Base-by-base conservation (phyloP, 2,888 invertebrate genomes). In the Caenorhabditis sp. region DNA sequence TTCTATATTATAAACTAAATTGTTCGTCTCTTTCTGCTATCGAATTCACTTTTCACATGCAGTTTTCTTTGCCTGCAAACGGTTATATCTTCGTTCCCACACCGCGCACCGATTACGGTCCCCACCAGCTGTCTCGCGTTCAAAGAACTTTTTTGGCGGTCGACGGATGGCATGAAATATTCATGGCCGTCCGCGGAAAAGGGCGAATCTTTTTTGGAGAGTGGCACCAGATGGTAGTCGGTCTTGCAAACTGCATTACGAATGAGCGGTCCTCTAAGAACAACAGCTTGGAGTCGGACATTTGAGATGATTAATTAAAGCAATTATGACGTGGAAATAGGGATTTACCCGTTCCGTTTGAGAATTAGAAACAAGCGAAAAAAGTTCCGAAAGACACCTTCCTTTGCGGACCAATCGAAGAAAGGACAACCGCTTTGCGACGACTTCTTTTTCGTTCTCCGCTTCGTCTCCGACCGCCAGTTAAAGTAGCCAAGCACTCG, bases 211-310 rank as follows among this genome's bases (percentile, higher is more conserved):
- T 52, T 52, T 52, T 35, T 24, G 41, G 43, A 6, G 8, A 22
- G 48, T 37, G 46, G 52, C 65, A 52, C 52, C 62, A 66, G 66
- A 66, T 66, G 66, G 66, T 55, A 65, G 55, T 66, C 48, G 65
- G 56, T 27, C 56, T 65, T 46, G 6, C 4, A 9, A 24, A n/a
- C 20, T 27, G 50, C 39, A 65, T 48, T 20, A 13, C 20, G 7
- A 50, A 56, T 41, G 56, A 37, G 48, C n/a, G n/a, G n/a, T n/a
- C n/a, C n/a, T n/a, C n/a, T n/a, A n/a, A n/a, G n/a, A n/a, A 22
- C 32, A 24, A 17, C 24, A 30, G 46, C 43, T 39, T n/a, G 37
- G 37, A 32, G n/a, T n/a, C 30, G 17, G 32, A 13, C 32, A 32
- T 22, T 35, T 35, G 56, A 46, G 58, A 53, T 26, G 50, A 35